A percentile compares a stretch with the other conserved stretches of the same genome.
phyloP scores from a whole-genome alignment of 1,140 invertebrate genomes.

The Dendroctonus ponderosae region DNA sequence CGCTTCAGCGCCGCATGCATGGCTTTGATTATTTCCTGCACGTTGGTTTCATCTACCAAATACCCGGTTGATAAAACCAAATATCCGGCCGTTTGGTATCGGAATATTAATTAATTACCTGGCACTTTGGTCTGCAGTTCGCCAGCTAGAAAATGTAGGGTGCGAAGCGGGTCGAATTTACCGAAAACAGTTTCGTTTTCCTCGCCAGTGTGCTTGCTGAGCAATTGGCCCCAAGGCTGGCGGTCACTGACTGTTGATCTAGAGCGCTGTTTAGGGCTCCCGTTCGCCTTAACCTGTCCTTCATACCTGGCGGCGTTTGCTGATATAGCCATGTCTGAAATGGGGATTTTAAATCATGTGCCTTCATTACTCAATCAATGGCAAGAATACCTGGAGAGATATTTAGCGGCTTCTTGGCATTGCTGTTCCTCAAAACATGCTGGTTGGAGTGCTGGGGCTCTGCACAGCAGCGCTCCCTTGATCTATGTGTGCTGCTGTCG shows the following conservation, averaged over 20 bases:
- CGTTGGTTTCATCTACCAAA: conserved; percentile 41
- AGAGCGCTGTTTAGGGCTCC: conserved; percentile 36
- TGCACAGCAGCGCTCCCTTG: no score
- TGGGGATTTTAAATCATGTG: no score
- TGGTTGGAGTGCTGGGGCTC: no score
- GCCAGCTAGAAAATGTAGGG: conserved; percentile 47
- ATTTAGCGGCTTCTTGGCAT: conserved; percentile 30
- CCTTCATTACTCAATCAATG: no score
- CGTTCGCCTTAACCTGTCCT: no score
- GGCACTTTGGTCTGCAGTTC: conserved; percentile 44
- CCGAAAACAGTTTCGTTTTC: conserved; percentile 43
- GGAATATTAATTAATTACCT: conserved; percentile 32
- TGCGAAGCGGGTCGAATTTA: conserved; percentile 47
- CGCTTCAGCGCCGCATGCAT: conserved; percentile 46
- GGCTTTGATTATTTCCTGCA: conserved; percentile 44
- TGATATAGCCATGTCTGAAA: no score
- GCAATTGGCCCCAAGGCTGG: conserved; percentile 44
- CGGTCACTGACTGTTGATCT: conserved; percentile 33
- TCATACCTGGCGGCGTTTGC: no score
- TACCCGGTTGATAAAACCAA: no score
- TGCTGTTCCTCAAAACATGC: no score
- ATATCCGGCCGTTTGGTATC: not conserved
- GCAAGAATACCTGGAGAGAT: conserved; percentile 23
- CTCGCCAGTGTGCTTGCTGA: conserved; percentile 38
- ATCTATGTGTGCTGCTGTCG: no score